phyloP scores from a whole-genome alignment of 2,888 invertebrate species.

The Cataglyphis rosenhaueri region DNA sequence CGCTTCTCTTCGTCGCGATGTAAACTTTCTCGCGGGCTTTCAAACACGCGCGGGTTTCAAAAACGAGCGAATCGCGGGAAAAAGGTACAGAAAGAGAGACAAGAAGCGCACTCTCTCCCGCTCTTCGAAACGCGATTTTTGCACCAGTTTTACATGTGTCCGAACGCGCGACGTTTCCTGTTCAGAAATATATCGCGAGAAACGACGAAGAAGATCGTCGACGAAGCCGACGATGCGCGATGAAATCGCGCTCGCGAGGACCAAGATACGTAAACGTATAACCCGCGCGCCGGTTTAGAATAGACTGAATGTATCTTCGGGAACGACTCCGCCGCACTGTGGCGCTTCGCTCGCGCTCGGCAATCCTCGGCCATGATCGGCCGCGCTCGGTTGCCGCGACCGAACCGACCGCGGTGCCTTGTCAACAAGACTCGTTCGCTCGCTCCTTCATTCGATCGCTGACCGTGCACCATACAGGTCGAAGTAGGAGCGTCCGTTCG shows the following conservation, averaged over 20 bases:
- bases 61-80: neutral
- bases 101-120: neutral
- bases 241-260: conserved; percentile 67
- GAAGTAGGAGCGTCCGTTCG: conserved; percentile 44
- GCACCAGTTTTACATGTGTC: neutral
- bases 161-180: neutral
- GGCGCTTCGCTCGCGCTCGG: conserved; percentile 70
- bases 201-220: conserved; percentile 27
- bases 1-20: conserved; percentile 5
- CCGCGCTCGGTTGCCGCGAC: conserved; percentile 35
- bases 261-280: conserved; percentile 75
- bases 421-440: conserved; percentile 60
- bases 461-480: conserved; percentile 55
- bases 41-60: conserved; percentile 36
- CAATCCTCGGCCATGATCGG: conserved; percentile 60
- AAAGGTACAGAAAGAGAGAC: neutral
- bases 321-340: conserved; percentile 65
- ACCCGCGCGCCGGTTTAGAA: conserved; percentile 80
- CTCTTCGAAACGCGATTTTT: neutral
- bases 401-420: conserved; percentile 53
- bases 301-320: conserved; percentile 80
- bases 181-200: conserved; percentile 51
- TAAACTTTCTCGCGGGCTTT: neutral
- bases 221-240: conserved; percentile 59
- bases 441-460: conserved; percentile 66